These are phyloP conservation scores for Brachyalestes nurse DNA, from an alignment of 2,797 vertebrate genomes.

Conservation along the genomic window DNA sequence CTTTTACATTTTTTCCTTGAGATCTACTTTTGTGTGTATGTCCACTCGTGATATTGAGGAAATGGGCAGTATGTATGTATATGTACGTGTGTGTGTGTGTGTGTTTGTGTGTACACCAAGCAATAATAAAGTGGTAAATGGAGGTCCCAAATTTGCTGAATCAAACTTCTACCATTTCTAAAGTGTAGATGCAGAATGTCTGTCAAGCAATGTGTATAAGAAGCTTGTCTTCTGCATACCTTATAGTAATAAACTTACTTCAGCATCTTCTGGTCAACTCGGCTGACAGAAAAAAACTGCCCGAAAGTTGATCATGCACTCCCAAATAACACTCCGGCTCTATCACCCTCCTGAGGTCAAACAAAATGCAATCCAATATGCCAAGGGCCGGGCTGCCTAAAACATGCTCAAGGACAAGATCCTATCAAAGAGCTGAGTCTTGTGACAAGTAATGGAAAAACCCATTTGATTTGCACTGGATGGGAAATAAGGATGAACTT, in stretches of 20 bases:
- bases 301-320: constrained; percentile 59
- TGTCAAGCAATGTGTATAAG: too few relatives aligned
- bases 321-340: constrained; percentile 62
- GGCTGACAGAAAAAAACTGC: neutral
- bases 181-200: too few relatives aligned
- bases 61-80: too few relatives aligned
- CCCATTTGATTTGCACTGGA: constrained; percentile 42
- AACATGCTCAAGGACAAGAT: constrained; percentile 38
- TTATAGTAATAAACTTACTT: constrained; percentile 44
- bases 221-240: too few relatives aligned
- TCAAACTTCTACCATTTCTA: too few relatives aligned
- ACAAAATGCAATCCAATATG: constrained; percentile 60
- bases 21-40: too few relatives aligned
- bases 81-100: too few relatives aligned
- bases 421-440: constrained; percentile 50
- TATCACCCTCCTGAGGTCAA: constrained; percentile 33
- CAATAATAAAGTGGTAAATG: too few relatives aligned
- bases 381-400: constrained; percentile 37
- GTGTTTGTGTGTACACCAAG: too few relatives aligned
- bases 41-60: too few relatives aligned
- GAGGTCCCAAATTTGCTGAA: too few relatives aligned
- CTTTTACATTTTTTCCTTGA: too few relatives aligned
- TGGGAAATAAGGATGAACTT: constrained; percentile 52
- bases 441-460: constrained; percentile 51
- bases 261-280: neutral